Conservation (phyloP, 1,140 invertebrate species). For the Pemphigus obesinymphae region DNA sequence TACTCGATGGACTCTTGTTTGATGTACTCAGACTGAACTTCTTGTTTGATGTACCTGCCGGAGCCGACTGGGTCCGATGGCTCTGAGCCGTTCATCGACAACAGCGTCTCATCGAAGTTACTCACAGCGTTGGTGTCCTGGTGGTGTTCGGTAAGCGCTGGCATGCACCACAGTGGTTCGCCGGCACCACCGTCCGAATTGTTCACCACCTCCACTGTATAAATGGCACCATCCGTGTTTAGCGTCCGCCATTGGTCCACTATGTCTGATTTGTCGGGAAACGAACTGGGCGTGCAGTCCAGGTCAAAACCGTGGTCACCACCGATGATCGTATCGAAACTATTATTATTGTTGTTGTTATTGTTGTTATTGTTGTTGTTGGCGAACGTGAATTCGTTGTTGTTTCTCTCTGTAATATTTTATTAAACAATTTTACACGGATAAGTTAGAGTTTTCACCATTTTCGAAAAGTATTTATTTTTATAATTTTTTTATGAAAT, state of each 20-base stretch:
- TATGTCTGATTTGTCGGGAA: conserved; percentile 65
- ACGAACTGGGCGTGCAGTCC: conserved; percentile 53
- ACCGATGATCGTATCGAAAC: conserved; percentile 46
- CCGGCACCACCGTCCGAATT: conserved; percentile 49
- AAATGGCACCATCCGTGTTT: conserved; percentile 58
- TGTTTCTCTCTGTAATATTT: conserved; percentile 13
- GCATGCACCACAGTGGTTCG: conserved; percentile 48
- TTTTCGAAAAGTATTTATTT: too few species aligned
- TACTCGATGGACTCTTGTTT: conserved; percentile 46
- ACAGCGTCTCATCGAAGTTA: conserved; percentile 63
- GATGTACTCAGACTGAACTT: conserved; percentile 39
- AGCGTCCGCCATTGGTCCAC: conserved; percentile 79
- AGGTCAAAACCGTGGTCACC: conserved; percentile 45
- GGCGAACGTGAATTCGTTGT: conserved; percentile 32
- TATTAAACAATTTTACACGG: too few species aligned
- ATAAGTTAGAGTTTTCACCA: background rate
- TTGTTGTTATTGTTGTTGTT: conserved; percentile 48
- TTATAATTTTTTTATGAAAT: too few species aligned
- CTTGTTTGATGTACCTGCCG: conserved; percentile 44
- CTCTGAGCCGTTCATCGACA: conserved; percentile 58
- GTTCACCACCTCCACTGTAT: conserved; percentile 57
- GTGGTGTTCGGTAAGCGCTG: conserved; percentile 49
- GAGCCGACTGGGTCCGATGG: conserved; percentile 57
- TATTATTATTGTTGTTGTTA: conserved; percentile 52
- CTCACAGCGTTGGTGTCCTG: conserved; percentile 53